Percentiles rank a stretch among this genome's conserved stretches.
Conservation (phyloP, 2,888 invertebrate genomes). For the Phengaris alcon region DNA sequence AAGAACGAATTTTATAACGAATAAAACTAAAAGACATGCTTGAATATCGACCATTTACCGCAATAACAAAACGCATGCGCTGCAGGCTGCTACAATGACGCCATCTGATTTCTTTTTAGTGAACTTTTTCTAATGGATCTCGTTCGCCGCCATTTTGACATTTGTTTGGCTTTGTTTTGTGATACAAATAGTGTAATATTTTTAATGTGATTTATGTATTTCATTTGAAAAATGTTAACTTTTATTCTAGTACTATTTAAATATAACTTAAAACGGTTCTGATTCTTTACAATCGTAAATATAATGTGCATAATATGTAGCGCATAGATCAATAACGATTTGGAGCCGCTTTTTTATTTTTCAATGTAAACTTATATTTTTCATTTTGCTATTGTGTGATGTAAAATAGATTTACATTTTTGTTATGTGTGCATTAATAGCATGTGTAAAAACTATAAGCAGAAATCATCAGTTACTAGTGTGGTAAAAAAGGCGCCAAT, state of each 20-base stretch:
- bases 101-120: constrained; percentile 54
- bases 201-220: constrained; percentile 42
- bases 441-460: constrained; percentile 34
- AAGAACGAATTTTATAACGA: no score
- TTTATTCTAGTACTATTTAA: constrained; percentile 45
- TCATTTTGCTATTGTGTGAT: constrained; percentile 43
- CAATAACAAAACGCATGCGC: constrained; percentile 69
- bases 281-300: constrained; percentile 48
- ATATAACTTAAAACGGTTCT: constrained; percentile 39
- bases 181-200: constrained; percentile 59
- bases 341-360: constrained; percentile 72
- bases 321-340: constrained; percentile 69
- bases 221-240: constrained; percentile 48
- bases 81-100: constrained; percentile 45
- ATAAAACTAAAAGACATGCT: neutral
- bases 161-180: constrained; percentile 77
- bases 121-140: constrained; percentile 40
- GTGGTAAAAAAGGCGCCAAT: constrained; percentile 73
- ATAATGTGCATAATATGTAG: constrained; percentile 47
- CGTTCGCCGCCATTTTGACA: constrained; percentile 78
- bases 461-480: constrained; percentile 30
- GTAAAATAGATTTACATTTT: constrained; percentile 22
- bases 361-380: constrained; percentile 52
- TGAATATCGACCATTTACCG: constrained; percentile 33
- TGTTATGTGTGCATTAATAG: constrained; percentile 11